These are phyloP conservation scores for Bombycilla garrulus DNA, from an alignment of 2,113 vertebrate genomes.

Conservation along the genomic window DNA sequence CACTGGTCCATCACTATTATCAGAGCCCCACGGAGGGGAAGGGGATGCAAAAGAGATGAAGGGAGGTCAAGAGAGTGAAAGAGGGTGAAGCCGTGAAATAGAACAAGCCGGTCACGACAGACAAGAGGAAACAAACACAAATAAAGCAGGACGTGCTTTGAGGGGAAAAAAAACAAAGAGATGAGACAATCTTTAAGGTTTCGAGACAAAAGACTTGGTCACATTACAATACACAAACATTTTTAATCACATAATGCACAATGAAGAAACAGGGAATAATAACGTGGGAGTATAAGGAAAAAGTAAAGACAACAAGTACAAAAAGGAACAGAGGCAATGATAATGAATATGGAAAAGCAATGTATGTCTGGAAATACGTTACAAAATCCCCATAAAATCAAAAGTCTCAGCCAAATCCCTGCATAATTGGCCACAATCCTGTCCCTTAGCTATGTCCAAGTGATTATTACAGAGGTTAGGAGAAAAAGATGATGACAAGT, in stretches of 20 bases:
- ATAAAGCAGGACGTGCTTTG: not conserved
- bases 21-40: not conserved
- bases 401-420: not conserved
- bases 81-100: not conserved
- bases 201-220: not conserved
- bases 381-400: not conserved
- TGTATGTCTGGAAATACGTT: not conserved
- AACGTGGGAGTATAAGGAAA: not conserved
- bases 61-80: not conserved
- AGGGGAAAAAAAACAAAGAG: fast-evolving
- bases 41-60: not conserved
- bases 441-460: not conserved
- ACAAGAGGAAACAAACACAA: not conserved
- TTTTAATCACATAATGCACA: not conserved
- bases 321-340: not conserved
- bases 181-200: not conserved
- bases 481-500: not conserved
- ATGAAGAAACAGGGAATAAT: not conserved
- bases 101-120: not conserved
- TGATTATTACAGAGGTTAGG: not conserved
- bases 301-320: not conserved
- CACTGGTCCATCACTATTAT: not conserved
- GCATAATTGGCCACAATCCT: fast-evolving
- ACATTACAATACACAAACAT: not conserved
- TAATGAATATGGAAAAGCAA: not conserved